phyloP scores from a whole-genome alignment of 2,113 vertebrate species.

The Anolis sagrei region DNA sequence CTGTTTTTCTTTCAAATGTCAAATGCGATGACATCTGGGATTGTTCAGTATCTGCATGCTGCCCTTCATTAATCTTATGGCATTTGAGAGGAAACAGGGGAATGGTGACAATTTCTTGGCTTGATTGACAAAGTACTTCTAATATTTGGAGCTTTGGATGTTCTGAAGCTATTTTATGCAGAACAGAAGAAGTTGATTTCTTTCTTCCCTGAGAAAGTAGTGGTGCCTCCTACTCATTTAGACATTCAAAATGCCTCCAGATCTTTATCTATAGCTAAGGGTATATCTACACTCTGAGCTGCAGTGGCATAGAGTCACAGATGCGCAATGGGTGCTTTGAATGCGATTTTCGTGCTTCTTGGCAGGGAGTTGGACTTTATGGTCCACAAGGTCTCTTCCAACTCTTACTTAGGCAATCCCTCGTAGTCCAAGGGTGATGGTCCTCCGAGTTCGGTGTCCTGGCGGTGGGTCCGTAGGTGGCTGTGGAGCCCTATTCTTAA shows the following conservation, averaged over 20 bases:
- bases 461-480: too few relatives aligned
- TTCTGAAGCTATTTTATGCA: not conserved
- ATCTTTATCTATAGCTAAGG: not conserved
- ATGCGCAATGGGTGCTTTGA: too few relatives aligned
- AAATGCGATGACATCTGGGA: slow-evolving; percentile 4
- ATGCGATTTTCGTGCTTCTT: too few relatives aligned
- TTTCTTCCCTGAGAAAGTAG: not conserved
- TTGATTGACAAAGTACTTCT: not conserved
- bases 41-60: not conserved
- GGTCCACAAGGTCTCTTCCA: too few relatives aligned
- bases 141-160: not conserved
- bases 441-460: too few relatives aligned
- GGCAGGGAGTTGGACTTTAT: too few relatives aligned
- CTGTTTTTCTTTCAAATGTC: slow-evolving; percentile 14
- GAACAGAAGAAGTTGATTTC: not conserved
- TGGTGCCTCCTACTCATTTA: not conserved
- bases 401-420: too few relatives aligned
- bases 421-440: too few relatives aligned
- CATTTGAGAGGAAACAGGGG: slow-evolving; percentile 11
- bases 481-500: too few relatives aligned
- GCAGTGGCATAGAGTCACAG: too few relatives aligned
- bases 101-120: not conserved
- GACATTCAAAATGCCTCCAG: not conserved
- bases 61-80: slow-evolving; percentile 8
- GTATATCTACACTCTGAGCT: not conserved